phyloP scores from a whole-genome alignment of 2,888 invertebrate genomes.

The Nemurella pictetii region DNA sequence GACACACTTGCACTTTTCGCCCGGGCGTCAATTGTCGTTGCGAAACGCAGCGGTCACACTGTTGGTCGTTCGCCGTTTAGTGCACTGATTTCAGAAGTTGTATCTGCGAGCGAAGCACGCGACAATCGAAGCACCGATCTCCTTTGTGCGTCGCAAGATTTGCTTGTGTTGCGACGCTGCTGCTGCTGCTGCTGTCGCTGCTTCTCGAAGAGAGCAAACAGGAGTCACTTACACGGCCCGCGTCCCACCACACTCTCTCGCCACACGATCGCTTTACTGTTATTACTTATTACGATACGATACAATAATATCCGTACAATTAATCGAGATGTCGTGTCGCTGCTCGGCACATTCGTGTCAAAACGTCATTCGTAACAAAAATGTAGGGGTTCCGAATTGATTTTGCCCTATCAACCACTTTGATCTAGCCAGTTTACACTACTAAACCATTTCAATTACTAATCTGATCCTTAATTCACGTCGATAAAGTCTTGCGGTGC shows the following conservation, averaged over 20 bases:
- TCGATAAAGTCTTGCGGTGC: background rate
- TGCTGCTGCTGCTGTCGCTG: background rate
- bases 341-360: background rate
- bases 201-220: background rate
- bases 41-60: background rate
- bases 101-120: too few relatives aligned
- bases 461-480: conserved; percentile 20
- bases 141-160: background rate
- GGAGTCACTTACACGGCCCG: background rate
- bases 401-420: conserved; percentile 21
- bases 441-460: conserved; percentile 27
- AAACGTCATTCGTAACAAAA: conserved; percentile 17
- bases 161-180: background rate
- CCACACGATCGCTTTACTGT: background rate
- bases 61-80: background rate
- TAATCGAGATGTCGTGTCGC: background rate
- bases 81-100: background rate
- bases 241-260: too few relatives aligned
- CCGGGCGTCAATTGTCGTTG: background rate
- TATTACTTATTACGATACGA: background rate
- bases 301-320: background rate
- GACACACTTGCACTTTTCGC: background rate
- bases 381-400: conserved; percentile 2
- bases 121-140: too few relatives aligned
- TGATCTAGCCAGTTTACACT: conserved; percentile 26